These are phyloP conservation scores for Diabrotica balteata DNA, from an alignment of 2,888 invertebrate genomes.

Conservation along the genomic window DNA sequence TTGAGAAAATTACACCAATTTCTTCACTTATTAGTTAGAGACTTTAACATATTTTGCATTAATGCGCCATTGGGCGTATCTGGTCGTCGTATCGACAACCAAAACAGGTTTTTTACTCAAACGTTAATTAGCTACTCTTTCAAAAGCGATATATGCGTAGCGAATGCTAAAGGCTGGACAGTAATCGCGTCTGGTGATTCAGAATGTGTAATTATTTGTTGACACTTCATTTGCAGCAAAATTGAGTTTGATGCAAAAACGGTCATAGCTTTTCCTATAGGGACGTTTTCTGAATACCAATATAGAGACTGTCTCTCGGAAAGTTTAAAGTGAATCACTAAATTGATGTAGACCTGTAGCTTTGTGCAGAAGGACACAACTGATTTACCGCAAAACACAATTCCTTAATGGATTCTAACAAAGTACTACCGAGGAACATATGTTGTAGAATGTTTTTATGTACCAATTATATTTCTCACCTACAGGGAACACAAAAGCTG, in stretches of 20 bases:
- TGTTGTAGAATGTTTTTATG: too few relatives aligned
- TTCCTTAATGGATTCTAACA: too few relatives aligned
- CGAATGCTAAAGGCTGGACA: neutral
- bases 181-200: neutral
- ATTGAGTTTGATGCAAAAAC: neutral
- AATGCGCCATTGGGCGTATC: neutral
- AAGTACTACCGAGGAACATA: too few relatives aligned
- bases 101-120: neutral
- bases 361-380: too few relatives aligned
- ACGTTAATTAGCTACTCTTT: neutral
- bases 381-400: too few relatives aligned
- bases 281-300: neutral
- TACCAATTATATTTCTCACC: too few relatives aligned
- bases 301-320: neutral
- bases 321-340: neutral
- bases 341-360: neutral
- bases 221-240: constrained; percentile 3
- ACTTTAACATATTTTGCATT: constrained; percentile 2
- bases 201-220: constrained; percentile 2
- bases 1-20: neutral
- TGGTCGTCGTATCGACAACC: neutral
- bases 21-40: constrained; percentile 2
- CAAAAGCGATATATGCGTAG: neutral
- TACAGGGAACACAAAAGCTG: too few relatives aligned
- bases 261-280: neutral